Percentiles rank a stretch among this genome's conserved stretches.
Evolutionary conservation across 1,140 invertebrate species (phyloP).

Genomic region (Drosophila jambulina): DNA sequence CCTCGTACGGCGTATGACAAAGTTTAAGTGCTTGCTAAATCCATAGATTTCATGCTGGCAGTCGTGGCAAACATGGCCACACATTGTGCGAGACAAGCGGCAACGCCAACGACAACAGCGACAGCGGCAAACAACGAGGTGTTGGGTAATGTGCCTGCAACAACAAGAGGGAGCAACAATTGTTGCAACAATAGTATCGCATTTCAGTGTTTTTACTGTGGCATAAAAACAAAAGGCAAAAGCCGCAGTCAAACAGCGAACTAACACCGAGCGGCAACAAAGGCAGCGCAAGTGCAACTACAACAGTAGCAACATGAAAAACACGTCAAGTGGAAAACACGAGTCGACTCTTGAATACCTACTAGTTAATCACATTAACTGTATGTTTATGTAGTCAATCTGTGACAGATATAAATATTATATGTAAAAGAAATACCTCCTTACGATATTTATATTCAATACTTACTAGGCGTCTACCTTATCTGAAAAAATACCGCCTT

Average conservation of each 20-base stretch:
- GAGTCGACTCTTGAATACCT: conserved; percentile 10
- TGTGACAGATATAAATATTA: too few species aligned
- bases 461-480: neutral
- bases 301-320: conserved; percentile 34
- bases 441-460: neutral
- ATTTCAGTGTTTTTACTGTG: conserved; percentile 81
- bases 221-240: conserved; percentile 82
- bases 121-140: conserved; percentile 49
- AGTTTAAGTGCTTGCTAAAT: conserved; percentile 83
- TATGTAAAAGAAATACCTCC: neutral
- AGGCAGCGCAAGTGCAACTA: conserved; percentile 33
- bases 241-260: conserved; percentile 77
- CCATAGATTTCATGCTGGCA: conserved; percentile 83
- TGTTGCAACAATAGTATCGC: conserved; percentile 80
- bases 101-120: conserved; percentile 34
- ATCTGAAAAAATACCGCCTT: neutral
- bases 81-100: conserved; percentile 77
- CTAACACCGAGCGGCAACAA: conserved; percentile 54
- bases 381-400: neutral
- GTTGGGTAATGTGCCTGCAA: conserved; percentile 65
- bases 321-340: neutral
- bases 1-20: conserved; percentile 66
- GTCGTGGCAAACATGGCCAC: conserved; percentile 75
- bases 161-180: conserved; percentile 49
- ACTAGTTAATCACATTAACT: neutral